These are phyloP conservation scores for Geotrypetes seraphini DNA, from an alignment of 2,797 vertebrate genomes.

Conservation along the genomic window DNA sequence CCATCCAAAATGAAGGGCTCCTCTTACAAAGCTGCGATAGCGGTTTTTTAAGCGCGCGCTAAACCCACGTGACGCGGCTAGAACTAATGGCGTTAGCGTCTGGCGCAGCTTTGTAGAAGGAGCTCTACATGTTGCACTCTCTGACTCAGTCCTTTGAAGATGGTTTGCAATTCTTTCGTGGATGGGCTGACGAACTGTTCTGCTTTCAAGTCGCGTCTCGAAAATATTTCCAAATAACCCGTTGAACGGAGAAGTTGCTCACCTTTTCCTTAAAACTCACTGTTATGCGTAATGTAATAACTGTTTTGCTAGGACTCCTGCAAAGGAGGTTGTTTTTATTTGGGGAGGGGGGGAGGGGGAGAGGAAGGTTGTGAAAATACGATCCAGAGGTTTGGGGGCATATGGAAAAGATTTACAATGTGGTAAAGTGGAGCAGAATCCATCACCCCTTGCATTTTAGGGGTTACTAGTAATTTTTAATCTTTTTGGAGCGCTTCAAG, in stretches of 20 bases:
- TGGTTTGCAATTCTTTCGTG: conserved; percentile 17
- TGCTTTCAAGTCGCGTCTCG: neutral
- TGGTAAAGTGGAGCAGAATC: conserved; percentile 37
- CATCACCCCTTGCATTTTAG: conserved; percentile 35
- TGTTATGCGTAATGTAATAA: conserved; percentile 8
- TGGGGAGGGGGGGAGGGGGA: no score
- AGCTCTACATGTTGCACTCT: no score
- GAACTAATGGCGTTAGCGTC: no score
- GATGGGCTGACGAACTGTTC: neutral
- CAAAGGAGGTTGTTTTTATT: no score
- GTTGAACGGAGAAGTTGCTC: neutral
- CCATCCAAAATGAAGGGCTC: conserved; percentile 5
- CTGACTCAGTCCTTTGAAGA: conserved; percentile 26
- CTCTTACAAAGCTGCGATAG: no score
- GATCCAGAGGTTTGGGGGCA: conserved; percentile 34
- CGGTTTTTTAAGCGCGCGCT: no score
- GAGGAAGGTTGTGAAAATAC: conserved; percentile 31
- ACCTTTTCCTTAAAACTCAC: neutral
- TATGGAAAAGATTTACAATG: conserved; percentile 58
- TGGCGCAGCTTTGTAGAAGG: no score
- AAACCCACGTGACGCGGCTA: no score
- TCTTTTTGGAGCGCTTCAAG: neutral
- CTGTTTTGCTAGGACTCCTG: conserved; percentile 17
- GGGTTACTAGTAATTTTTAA: conserved; percentile 43
- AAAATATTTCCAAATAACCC: neutral